Base-by-base conservation (phyloP, 30 jellyfish, hydroid and myxozoan genomes). In the Cassiopea andromeda region DNA sequence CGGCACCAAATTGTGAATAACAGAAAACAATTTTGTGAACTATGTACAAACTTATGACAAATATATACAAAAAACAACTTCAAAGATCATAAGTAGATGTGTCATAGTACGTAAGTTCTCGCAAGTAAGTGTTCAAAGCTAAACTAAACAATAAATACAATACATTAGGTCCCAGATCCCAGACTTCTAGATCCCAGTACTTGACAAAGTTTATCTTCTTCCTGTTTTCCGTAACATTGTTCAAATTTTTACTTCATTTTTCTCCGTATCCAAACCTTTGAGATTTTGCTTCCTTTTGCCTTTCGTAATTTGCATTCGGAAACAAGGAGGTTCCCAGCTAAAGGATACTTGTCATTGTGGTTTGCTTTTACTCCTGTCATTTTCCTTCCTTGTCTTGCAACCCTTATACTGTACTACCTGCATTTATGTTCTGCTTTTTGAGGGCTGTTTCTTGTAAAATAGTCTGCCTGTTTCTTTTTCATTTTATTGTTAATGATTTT, bases 251-350 rank as follows among this genome's bases (percentile, higher is more conserved):
- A 5, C 7, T 57, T 57, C 13, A 57, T 71, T 74, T 85, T 85
- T 75, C 58, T 85, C 77, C 81, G 18, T 60, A 85, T 14, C 87
- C 93, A 85, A 50, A 85, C 17, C 81, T 85, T 85, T 73, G 93
- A 85, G 78, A 85, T 75, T 64, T 75, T 85, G 16, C 93, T 73
- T 85, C 80, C 93, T 75, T 85, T 85, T 75, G 93, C 87, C 75
- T 87, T 75, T 58, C 93, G 80, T 81, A 85, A 59, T 47, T 85
- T 85, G 67, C 72, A 73, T 73, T 85, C 87, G 66, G 87, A 58
- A 85, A 85, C 87, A 58, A 85, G 78, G 73, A 60, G 87, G 67
- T 49, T 64, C 57, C 73, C 87, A 15, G 93, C 93, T 48, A 57
- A 57, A 1, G 85, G 85, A 48, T 47, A 69, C 60, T 15, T 83